phyloP scores from a whole-genome alignment of 35 echinoderm and acorn worm species.

The Lytechinus variegatus region DNA sequence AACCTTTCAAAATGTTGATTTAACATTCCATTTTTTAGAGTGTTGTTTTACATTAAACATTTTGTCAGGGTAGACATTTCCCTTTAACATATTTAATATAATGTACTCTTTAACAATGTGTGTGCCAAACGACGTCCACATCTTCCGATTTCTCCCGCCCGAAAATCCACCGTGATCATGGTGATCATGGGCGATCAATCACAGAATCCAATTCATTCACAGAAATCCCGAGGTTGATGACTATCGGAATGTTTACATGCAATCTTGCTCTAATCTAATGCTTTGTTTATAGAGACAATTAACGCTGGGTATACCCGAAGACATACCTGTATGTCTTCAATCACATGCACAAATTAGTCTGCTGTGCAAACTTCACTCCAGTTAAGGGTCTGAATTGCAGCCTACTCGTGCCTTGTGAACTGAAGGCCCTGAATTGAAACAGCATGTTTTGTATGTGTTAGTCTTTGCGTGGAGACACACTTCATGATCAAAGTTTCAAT shows the following conservation, averaged over 20 bases:
- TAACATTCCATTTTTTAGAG: too few relatives aligned
- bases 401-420: too few relatives aligned
- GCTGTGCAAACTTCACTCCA: too few relatives aligned
- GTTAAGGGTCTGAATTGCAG: too few relatives aligned
- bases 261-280: neutral
- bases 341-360: neutral
- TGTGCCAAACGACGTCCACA: neutral
- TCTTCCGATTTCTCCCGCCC: neutral
- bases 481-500: too few relatives aligned
- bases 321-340: neutral
- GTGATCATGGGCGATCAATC: neutral
- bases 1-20: too few relatives aligned
- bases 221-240: neutral
- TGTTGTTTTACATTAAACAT: too few relatives aligned
- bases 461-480: too few relatives aligned
- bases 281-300: conserved; percentile 34
- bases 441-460: too few relatives aligned
- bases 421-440: too few relatives aligned
- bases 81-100: too few relatives aligned
- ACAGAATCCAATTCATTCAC: neutral
- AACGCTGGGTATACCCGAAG: neutral
- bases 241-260: conserved; percentile 38
- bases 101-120: neutral
- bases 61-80: too few relatives aligned
- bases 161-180: neutral